Evolutionary conservation across 2,113 vertebrate species (phyloP).

Genomic region (Clinocottus analis): DNA sequence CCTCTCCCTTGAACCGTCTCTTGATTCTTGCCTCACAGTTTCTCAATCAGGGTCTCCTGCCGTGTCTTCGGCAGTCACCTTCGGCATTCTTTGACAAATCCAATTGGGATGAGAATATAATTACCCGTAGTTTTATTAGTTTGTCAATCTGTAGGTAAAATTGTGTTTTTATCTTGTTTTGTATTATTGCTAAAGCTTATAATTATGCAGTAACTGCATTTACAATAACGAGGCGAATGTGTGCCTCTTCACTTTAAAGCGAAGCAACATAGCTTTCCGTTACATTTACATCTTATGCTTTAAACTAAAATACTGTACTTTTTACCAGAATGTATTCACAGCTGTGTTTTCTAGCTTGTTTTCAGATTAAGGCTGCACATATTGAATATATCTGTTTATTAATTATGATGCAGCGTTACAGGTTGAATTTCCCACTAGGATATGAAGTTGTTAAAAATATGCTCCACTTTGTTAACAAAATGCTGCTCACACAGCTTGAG

Average conservation of each 20-base stretch:
- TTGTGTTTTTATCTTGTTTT: not conserved
- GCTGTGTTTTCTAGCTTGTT: not conserved
- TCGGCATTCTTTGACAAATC: not conserved
- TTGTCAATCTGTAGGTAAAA: not conserved
- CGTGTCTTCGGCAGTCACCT: not conserved
- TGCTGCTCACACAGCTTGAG: not conserved
- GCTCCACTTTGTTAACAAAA: not conserved
- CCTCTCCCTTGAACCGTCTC: not conserved
- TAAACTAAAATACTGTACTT: not conserved
- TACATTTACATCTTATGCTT: not conserved
- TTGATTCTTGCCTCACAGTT: conserved; percentile 6
- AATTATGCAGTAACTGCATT: not conserved
- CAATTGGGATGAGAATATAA: not conserved
- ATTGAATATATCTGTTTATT: not conserved
- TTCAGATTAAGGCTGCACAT: not conserved
- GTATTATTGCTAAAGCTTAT: not conserved
- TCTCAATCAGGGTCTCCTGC: not conserved
- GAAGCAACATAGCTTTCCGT: not conserved
- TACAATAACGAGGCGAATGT: not conserved
- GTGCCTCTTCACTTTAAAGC: not conserved
- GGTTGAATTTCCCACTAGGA: not conserved
- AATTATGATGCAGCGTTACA: not conserved
- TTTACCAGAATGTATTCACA: not conserved
- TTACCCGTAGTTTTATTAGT: not conserved
- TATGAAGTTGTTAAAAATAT: not conserved